phyloP scores from a whole-genome alignment of 2,797 vertebrate species.

The Aphelocoma californica region DNA sequence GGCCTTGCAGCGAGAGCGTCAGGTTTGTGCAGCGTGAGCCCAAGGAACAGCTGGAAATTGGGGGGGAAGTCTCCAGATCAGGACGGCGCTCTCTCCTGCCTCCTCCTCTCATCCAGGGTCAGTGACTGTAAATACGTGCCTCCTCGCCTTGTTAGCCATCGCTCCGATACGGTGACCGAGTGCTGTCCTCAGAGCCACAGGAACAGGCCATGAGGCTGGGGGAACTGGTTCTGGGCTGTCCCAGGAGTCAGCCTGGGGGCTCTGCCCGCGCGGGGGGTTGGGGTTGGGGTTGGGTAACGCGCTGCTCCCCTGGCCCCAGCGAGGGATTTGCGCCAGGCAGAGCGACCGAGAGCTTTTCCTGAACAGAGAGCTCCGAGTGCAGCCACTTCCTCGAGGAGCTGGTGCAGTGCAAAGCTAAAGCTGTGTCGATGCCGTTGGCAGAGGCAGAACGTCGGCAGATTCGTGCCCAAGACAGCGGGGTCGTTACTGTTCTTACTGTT shows the following conservation, averaged over 20 bases:
- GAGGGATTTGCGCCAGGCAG: background rate
- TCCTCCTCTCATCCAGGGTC: slow-evolving; percentile 69
- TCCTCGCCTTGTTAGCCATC: slow-evolving; percentile 71
- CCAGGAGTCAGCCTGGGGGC: background rate
- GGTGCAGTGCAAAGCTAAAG: background rate
- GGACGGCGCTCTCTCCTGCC: slow-evolving; percentile 40
- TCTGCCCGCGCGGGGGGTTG: background rate
- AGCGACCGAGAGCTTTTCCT: background rate
- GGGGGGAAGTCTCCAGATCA: background rate
- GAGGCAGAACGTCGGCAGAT: background rate
- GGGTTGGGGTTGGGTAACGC: background rate
- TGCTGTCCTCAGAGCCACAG: slow-evolving; percentile 25
- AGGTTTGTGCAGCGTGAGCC: slow-evolving; percentile 8
- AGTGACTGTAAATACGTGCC: slow-evolving; percentile 74
- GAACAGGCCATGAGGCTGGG: background rate
- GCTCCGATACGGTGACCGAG: background rate
- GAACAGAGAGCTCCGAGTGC: background rate
- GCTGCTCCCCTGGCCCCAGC: background rate
- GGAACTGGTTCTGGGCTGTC: background rate
- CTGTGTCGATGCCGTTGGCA: background rate
- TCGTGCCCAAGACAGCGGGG: background rate
- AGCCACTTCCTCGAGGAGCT: background rate
- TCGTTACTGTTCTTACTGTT: slow-evolving; percentile 4
- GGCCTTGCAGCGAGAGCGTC: slow-evolving; percentile 57
- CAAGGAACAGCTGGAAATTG: slow-evolving; percentile 18